Percentiles rank a stretch among this genome's conserved stretches.
These are phyloP conservation scores for Melikaiella ostensackeni DNA, from an alignment of 2,888 invertebrate genomes.

Conservation along the genomic window DNA sequence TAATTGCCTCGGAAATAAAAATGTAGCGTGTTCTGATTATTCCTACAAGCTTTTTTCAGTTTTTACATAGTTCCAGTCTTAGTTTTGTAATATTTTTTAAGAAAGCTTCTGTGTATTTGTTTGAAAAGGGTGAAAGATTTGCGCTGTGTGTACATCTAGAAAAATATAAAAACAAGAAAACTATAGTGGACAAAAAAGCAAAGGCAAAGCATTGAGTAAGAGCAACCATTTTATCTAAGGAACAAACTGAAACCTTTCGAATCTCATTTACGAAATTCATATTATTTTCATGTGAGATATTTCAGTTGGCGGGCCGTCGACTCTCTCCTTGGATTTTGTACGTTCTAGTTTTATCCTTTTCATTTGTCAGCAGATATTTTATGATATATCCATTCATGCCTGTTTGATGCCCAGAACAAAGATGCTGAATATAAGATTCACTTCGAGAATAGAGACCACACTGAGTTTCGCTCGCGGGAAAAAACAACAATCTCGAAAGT, in stretches of 20 bases:
- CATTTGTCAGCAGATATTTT: background rate
- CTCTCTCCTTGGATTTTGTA: background rate
- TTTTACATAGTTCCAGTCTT: no score
- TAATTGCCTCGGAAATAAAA: background rate
- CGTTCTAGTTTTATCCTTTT: background rate
- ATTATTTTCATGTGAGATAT: background rate
- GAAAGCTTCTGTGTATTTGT: no score
- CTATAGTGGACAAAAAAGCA: background rate
- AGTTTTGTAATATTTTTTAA: no score
- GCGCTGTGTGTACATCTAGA: no score
- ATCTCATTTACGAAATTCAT: background rate
- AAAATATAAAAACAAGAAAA: background rate
- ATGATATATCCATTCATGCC: constrained; percentile 48
- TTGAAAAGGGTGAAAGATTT: no score
- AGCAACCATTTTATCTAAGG: background rate
- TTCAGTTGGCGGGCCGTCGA: background rate
- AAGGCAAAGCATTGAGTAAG: no score
- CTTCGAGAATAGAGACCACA: constrained; percentile 41
- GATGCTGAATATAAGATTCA: constrained; percentile 22
- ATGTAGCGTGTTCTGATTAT: background rate
- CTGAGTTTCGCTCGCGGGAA: constrained; percentile 41
- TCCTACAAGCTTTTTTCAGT: no score
- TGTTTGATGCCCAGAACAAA: constrained; percentile 45
- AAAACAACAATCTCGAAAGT: constrained; percentile 37
- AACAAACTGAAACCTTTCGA: background rate